Percentiles rank a stretch among this genome's conserved stretches.
Evolutionary conservation across 2,113 vertebrate species (phyloP).

Genomic region (Atlantisia rogersi): DNA sequence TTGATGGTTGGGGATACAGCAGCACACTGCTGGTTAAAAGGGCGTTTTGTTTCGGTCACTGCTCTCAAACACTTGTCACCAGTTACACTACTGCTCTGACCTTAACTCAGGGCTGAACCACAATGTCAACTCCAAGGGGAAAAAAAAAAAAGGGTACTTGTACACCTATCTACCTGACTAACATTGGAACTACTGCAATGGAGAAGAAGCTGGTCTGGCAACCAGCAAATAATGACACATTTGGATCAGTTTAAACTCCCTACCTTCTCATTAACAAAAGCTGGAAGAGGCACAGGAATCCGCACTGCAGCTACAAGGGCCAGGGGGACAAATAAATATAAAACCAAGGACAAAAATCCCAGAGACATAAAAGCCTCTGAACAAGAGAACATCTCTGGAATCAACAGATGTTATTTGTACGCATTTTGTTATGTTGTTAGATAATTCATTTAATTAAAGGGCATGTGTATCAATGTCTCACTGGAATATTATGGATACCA

Average conservation of each 20-base stretch:
- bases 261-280: neutral
- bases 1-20: neutral
- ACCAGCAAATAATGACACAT: neutral
- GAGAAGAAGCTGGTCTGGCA: neutral
- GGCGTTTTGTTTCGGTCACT: neutral
- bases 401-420: neutral
- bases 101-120: neutral
- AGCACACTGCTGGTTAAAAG: neutral
- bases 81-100: neutral
- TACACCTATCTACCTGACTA: neutral
- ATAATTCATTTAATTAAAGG: slow-evolving; percentile 47
- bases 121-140: neutral
- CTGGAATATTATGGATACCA: slow-evolving; percentile 25
- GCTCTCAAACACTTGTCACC: neutral
- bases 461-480: neutral
- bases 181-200: fast-evolving
- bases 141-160: neutral
- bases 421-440: neutral
- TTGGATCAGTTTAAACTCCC: neutral
- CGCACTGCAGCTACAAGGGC: neutral
- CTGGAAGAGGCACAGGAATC: neutral
- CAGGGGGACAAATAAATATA: neutral
- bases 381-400: neutral
- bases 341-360: neutral
- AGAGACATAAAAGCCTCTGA: neutral